Base-by-base conservation (phyloP, 2,888 invertebrate genomes). In the Melinaea marsaeus region DNA sequence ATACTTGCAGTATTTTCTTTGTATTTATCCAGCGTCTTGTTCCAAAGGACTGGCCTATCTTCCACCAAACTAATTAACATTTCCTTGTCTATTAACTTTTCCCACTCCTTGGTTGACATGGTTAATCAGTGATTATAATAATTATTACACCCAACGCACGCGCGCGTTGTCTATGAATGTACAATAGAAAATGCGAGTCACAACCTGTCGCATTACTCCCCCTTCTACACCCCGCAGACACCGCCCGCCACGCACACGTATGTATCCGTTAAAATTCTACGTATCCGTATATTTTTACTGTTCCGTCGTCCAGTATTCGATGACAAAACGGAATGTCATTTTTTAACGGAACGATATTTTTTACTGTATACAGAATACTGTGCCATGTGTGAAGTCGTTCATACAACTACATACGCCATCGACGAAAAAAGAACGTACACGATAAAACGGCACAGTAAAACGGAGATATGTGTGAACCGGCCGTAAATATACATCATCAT, bases 31-130 rank as follows among this genome's bases (percentile, higher is more conserved):
- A 65, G 67, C 57, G 72, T 72, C 67, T 73, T 72, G 64, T 73
- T 71, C 73, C 73, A 73, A 64, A 72, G 63, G 61, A 73, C 69
- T 68, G 71, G 72, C 69, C 68, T 71, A 70, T 71, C 71, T 70
- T 74, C 63, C 66, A 72, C 70, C 66, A 72, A 70, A 67, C 60
- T 69, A 67, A 71, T 73, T 70, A 69, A 72, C 60, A 69, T 71
- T 69, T 73, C 71, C 66, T 69, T 69, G 68, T 72, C 68, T 69
- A 71, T 72, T 35, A 35, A 35, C 35, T 35, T 35, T 35, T 35
- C 35, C 56, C 56, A 56, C 56, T 56, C 56, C 56, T 56, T 56
- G 56, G 56, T 56, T 56, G 56, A 56, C 56, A 35, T 34, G 34
- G 34, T 34, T 35, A n/a, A 56, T 56, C 35, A 37, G 34, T 56